Evolutionary conservation across 1,140 invertebrate species (phyloP), one percentile per base, ranked within the genome.

Genomic region (Lethocerus indicus): DNA sequence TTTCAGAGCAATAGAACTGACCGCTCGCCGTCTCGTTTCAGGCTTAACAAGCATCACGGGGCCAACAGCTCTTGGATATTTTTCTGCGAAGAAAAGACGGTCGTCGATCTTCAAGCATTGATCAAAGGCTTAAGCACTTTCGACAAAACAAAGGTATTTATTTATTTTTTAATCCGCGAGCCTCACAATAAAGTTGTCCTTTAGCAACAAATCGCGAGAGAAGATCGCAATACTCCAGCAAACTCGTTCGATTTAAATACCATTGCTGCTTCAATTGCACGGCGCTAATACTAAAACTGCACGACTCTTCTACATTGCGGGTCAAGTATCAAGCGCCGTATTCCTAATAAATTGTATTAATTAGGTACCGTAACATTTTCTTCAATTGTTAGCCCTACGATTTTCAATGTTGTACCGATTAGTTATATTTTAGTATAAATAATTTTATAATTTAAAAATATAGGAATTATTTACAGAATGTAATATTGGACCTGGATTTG

Each of bases 31-130:
- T 41, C 50, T 52, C 37, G 20, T 54, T 56, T 44, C 51, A 66
- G 64, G 16, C 56, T 67, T 43, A 44, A 54, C 20, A 51, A 59
- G 50, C 47, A 61, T 54, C 61, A 64, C 57, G 54, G 61, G 41
- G 54, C 58, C 52, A 51, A 69, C 51, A 60, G 59, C 48, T 63
- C 68, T 54, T 83, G 79, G 77, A 64, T 79, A 55, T 62, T 83
- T 46, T 74, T 83, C 59, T 73, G 76, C 59, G 69, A 78, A 59
- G 77, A 80, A 55, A 71, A 69, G 55, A 81, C 77, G 41, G 62
- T 63, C 49, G 64, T 84, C 9, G 66, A 68, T 58, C 57, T 82
- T 37, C 57, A 58, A 24, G 61, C 63, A 57, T 58, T 84, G 20
- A 42, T 74, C n/a, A 56, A 65, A 6, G 59, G 70, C 49, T 59